phyloP scores from a whole-genome alignment of 2,113 vertebrate species.

The Cyprinus carpio region DNA sequence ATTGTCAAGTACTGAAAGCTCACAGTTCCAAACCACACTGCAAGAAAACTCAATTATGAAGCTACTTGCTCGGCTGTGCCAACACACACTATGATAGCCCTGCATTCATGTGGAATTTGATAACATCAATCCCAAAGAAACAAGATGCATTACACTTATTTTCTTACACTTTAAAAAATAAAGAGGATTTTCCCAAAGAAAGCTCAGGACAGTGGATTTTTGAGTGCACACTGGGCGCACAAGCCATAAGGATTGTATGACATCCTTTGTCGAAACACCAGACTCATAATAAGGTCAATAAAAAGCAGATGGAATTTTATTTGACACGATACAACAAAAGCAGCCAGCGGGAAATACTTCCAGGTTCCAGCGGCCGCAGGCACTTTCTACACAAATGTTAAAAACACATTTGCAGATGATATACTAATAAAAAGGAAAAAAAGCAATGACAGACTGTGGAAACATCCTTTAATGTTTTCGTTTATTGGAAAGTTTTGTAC shows the following conservation, averaged over 20 bases:
- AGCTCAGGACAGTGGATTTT: conserved; percentile 54
- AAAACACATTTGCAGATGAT: conserved; percentile 39
- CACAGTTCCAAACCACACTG: conserved; percentile 4
- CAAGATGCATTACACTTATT: conserved; percentile 44
- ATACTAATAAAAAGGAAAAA: conserved; percentile 12
- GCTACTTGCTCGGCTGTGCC: not conserved
- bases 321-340: conserved; percentile 32
- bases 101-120: conserved; percentile 42
- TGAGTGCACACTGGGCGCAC: conserved; percentile 30
- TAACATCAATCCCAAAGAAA: conserved; percentile 42
- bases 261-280: conserved; percentile 39
- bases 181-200: conserved; percentile 44
- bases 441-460: not conserved
- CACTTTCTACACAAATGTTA: conserved; percentile 58
- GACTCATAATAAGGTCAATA: conserved; percentile 31
- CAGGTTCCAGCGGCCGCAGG: conserved; percentile 53
- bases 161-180: conserved; percentile 39
- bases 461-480: not conserved
- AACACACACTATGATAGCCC: not conserved
- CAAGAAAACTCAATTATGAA: conserved; percentile 32
- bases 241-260: conserved; percentile 52
- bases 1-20: conserved; percentile 21
- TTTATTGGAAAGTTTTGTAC: conserved; percentile 18
- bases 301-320: conserved; percentile 45
- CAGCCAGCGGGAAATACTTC: conserved; percentile 47